Evolutionary conservation across 2,113 vertebrate species (phyloP), one percentile per base, ranked within the genome.

Genomic region (Panurus biarmicus): DNA sequence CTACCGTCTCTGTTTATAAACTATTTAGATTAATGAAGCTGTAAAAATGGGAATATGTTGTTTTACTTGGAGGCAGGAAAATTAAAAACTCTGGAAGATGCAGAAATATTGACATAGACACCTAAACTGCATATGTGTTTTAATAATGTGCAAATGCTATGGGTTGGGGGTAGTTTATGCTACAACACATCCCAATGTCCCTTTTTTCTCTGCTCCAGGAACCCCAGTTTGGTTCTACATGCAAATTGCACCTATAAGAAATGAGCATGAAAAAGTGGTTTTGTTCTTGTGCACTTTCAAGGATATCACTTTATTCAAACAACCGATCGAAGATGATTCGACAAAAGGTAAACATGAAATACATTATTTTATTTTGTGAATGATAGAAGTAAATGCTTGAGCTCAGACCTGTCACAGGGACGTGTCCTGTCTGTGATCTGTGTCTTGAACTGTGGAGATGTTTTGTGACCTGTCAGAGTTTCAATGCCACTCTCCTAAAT

Each of bases 191-290:
- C 53, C 26, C 40, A 78, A 64, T 62, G 12, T 80, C 53, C 54
- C 64, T 22, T 82, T 94, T 91, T 76, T 83, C 45, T 97, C 56
- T 96, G 47, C 80, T 96, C 35, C 97, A 99, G 99, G 99, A 97
- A 98, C 98, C 45, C 99, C 99, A 3, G 99, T 99, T 96, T 99
- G 99, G 99, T 99, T 99, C 98, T 99, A 99, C 97, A 99, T 99
- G 99, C 99, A 99, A 96, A 99, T 99, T 90, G 99, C 99, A 94
- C 99, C 99, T 17, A 99, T 99, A 98, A 98, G 99, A 96, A 99
- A 99, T 72, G 99, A 99, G 92, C 98, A 99, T 14, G 99, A 99
- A 97, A 99, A 99, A 93, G 99, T 99, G 97, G 99, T 99, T 95
- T 97, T 99, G 95, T 99, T 99, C 97, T 97, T 99, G 93, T 99